Base-by-base conservation (phyloP, 2,797 vertebrate species). In the Anguilla marmorata region DNA sequence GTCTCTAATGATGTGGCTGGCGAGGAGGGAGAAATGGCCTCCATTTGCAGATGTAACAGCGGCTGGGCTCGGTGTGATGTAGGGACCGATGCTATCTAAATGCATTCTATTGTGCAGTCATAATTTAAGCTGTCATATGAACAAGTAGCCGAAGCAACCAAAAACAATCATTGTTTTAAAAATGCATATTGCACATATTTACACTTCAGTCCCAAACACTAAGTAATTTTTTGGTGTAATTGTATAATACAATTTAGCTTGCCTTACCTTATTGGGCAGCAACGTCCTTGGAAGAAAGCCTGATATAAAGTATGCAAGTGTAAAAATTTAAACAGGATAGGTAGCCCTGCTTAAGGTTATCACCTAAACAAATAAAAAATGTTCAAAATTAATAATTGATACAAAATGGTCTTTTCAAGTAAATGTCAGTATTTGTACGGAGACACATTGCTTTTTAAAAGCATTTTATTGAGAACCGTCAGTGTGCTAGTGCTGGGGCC, bases 1-100 rank as follows among this genome's bases (percentile, higher is more conserved):
- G 92, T 91, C 93, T 93, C 93, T 95, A 95, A 96, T 95, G 94
- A 95, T 95, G 94, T 95, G 93, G 93, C 93, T 93, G 92, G 93
- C 93, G 93, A 89, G 89, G 89, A 94, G 91, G 90, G 91, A 92
- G 90, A 92, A 93, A 91, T 89, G 87, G 89, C 91, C 91, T 94
- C 94, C 94, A 93, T 66, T 88, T 91, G 45, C 79, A 82, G 45
- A 48, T 82, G 24, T 50, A 82, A 50, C 41, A 48, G 79, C 21
- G 8, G 11, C 33, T 41, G 37, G 37, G 45, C 37, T 48, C 41
- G 16, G 79, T 82, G 79, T 50, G 41, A 82, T 82, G 45, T 24
- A 50, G 79, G 8, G 79, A 82, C 45, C 50, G 45, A 21, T 79
- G 76, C 76, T 79, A 79, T 82, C 79, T 48, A 21, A 82, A 82